phyloP scores from a whole-genome alignment of 1,140 invertebrate species.

The Brachionus koreanus region DNA sequence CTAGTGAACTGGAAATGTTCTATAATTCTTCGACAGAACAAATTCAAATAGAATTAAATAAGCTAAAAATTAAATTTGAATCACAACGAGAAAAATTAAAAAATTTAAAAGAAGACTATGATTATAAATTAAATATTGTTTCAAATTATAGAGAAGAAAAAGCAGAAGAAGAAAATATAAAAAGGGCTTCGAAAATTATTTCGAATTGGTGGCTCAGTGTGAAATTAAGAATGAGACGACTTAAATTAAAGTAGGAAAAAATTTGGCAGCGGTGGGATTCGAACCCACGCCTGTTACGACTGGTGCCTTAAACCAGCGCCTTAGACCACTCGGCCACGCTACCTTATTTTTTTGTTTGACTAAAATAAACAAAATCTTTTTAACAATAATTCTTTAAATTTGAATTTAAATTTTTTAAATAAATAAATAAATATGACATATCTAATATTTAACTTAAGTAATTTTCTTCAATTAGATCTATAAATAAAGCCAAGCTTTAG shows the following conservation, averaged over 20 bases:
- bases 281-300: constrained; percentile 96
- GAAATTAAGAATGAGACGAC: neutral
- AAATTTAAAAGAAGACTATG: neutral
- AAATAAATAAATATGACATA: no score
- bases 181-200: neutral
- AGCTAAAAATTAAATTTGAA: neutral
- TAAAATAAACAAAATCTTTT: neutral
- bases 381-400: no score
- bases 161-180: neutral
- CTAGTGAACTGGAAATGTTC: neutral
- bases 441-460: no score
- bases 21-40: constrained; percentile 1
- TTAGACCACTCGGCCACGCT: constrained; percentile 98
- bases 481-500: no score
- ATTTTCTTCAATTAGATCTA: no score
- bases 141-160: neutral
- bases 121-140: neutral
- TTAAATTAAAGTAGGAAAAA: neutral
- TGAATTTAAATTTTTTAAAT: no score
- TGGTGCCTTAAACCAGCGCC: constrained; percentile 99
- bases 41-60: neutral
- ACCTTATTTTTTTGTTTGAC: constrained; percentile 56
- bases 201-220: constrained; percentile 19
- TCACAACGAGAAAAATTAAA: neutral
- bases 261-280: constrained; percentile 92